Base-by-base conservation (phyloP, 1,140 invertebrate species). In the Bradysia coprophila region DNA sequence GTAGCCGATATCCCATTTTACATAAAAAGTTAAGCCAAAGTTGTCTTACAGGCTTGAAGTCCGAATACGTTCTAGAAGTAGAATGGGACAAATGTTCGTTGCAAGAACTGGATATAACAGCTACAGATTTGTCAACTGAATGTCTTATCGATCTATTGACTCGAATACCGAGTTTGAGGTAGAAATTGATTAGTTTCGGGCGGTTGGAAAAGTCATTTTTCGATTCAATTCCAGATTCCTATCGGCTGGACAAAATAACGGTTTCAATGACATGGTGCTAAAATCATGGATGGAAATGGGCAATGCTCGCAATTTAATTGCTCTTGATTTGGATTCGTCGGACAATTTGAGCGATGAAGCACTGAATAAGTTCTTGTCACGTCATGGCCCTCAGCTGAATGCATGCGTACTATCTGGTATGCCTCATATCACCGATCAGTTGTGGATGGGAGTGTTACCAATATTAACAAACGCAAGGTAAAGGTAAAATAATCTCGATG, bases 391-490 rank as follows among this genome's bases (percentile, higher is more conserved):
- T 45, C 87, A 94, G 60, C 66, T 98, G 10, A 74, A 72, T 56
- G 95, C 87, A 0, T 68, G 98, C 16, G 76, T 79, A 43, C 65
- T 98, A 1, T 87, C 86, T 32, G 95, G 95, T 22, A 98, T 98
- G 80, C 81, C 92, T 1, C 94, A 98, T 56, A 85, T 98, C 48
- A 93, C 92, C 1, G 95, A 98, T 66, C 88, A 92, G 55, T 77
- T 98, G 37, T 97, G 93, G 90, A 82, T 88, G 60, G 81, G 82
- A 48, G 81, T 94, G 23, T 66, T 98, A 38, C 86, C 89, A 0
- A 76, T 88, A 43, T 64, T 98, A 6, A 83, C 75, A 40, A 93
- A 94, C 59, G 80, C 88, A 46, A 91, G 81, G 92, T 95, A 57
- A 67, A 64, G 49, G 15, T 6, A 33, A 28, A 16, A 9, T 28